phyloP scores from a whole-genome alignment of 2,113 vertebrate species.

The Chaetodon trifascialis region DNA sequence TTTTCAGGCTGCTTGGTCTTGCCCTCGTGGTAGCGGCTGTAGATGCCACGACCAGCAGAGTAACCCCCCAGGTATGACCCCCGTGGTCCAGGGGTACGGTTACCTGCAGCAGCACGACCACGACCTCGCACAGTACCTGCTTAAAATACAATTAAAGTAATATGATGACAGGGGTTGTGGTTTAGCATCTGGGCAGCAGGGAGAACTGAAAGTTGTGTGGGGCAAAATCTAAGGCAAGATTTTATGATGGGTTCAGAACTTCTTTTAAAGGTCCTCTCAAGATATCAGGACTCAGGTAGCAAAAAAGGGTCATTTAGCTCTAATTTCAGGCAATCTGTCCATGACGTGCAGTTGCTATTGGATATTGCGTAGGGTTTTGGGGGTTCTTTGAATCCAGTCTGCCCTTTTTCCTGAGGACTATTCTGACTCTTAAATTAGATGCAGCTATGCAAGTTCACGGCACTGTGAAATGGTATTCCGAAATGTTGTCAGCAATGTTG shows the following conservation, averaged over 20 bases:
- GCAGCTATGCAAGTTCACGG: slow-evolving; percentile 7
- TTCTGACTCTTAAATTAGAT: slow-evolving; percentile 29
- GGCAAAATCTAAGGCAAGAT: background rate
- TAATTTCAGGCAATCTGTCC: background rate
- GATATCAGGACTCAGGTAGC: slow-evolving; percentile 1
- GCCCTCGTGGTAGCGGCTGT: slow-evolving; percentile 99
- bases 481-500: slow-evolving; percentile 5
- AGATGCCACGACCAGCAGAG: slow-evolving; percentile 98
- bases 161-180: slow-evolving; percentile 69
- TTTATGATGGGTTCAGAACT: slow-evolving; percentile 11
- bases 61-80: slow-evolving; percentile 99
- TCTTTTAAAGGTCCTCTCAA: slow-evolving; percentile 18
- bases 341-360: background rate
- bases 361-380: background rate
- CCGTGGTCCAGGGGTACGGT: slow-evolving; percentile 94
- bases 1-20: slow-evolving; percentile 96
- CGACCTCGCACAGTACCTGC: slow-evolving; percentile 99
- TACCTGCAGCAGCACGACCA: slow-evolving; percentile 94
- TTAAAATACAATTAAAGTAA: slow-evolving; percentile 88
- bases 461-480: slow-evolving; percentile 22
- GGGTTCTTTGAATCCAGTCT: slow-evolving; percentile 18
- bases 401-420: slow-evolving; percentile 14
- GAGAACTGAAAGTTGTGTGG: slow-evolving; percentile 15
- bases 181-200: slow-evolving; percentile 44
- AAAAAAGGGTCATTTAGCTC: slow-evolving; percentile 1